A percentile compares a stretch with the other conserved stretches of the same genome.
Evolutionary conservation across 2,888 invertebrate genomes (phyloP).

Genomic region (Oligia strigilis): DNA sequence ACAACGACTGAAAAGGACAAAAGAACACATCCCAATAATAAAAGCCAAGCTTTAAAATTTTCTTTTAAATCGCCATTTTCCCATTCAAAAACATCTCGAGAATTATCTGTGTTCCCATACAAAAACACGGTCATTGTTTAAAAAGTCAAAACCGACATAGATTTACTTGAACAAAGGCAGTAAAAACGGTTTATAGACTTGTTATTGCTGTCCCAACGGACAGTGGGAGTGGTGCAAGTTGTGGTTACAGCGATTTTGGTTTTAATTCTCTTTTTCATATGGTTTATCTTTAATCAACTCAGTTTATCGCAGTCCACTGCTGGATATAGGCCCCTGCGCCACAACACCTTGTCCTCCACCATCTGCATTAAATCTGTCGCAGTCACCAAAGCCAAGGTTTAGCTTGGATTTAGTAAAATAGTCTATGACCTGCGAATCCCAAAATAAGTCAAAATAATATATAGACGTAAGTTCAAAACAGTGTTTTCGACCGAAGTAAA

Average conservation of each 20-base stretch:
- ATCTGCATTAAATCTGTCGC: not conserved
- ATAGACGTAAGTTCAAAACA: not conserved
- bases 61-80: conserved; percentile 71
- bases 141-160: conserved; percentile 90
- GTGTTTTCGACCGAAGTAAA: not conserved
- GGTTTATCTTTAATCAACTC: not conserved
- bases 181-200: conserved; percentile 91
- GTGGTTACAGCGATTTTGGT: not conserved
- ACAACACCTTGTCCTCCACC: not conserved
- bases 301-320: not conserved
- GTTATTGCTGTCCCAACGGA: conserved; percentile 89
- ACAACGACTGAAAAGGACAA: conserved; percentile 26
- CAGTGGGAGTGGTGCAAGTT: conserved; percentile 73
- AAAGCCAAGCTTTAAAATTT: conserved; percentile 41
- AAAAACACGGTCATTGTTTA: conserved; percentile 90
- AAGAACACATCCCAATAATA: conserved; percentile 25
- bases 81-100: conserved; percentile 79
- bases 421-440: not conserved
- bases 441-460: not conserved
- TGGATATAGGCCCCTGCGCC: not conserved
- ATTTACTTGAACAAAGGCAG: conserved; percentile 90
- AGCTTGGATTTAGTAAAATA: not conserved
- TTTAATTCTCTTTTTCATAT: not conserved
- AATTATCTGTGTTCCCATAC: conserved; percentile 82
- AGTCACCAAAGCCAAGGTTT: not conserved